Evolutionary conservation across 2,888 invertebrate genomes (phyloP), one percentile per base, ranked within the genome.

Genomic region (Drosophila subquinaria): DNA sequence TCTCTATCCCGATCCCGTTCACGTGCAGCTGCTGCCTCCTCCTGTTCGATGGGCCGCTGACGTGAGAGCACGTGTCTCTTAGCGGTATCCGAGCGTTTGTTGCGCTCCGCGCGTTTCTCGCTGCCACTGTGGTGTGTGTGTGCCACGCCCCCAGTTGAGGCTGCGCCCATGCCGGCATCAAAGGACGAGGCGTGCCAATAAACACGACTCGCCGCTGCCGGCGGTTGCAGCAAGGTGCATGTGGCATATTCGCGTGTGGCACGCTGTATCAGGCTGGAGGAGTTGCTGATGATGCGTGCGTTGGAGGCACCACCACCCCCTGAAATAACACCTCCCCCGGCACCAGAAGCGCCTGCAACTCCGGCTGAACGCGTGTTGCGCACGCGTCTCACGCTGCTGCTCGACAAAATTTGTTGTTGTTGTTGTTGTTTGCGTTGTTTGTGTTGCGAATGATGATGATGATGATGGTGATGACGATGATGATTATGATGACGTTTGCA

Each of bases 181-280:
- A 97, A 96, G 63, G 97, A 97, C 69, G 97, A 93, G 23, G 97
- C 97, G 93, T 97, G 96, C 92, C 97, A 95, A 65, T 92, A 91
- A 13, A 90, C 84, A 33, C 90, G 91, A 55, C 81, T 82, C 62
- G 96, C 95, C 53, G 40, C 20, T 23, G 96, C 94, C 36, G 95
- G 92, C 23, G 96, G 95, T 90, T 95, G 95, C 27, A 95, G 92
- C 43, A 95, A 91, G 3, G 90, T 71, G 63, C 91, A 89, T 1
- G 74, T 75, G 13, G 86, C 80, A 40, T 77, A 88, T 69, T 95
- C 94, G 0, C 92, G 78, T 0, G 92, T 91, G 8, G 90, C 82
- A 60, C 92, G 85, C 73, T 92, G 91, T 40, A 92, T 88, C 48
- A 93, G 74, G 62, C 92, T 93, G 52, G 86, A 87, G 20, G 86